These are phyloP conservation scores for Cheirogaleus major DNA, from an alignment of 2,797 vertebrate species.

Conservation along the genomic window DNA sequence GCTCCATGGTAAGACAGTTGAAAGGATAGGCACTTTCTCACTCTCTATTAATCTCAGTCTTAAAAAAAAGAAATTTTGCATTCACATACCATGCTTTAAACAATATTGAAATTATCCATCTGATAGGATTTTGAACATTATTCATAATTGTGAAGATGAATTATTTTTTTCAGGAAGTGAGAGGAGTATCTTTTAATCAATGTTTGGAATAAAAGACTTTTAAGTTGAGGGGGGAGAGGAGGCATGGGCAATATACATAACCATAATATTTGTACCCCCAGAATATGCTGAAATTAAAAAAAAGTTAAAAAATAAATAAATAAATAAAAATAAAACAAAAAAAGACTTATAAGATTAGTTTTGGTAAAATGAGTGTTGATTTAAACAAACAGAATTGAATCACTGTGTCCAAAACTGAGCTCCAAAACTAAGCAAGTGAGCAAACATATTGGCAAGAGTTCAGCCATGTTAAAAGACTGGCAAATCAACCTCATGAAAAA, in stretches of 20 bases:
- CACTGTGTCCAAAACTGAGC: background rate
- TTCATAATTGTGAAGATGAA: background rate
- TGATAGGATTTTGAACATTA: background rate
- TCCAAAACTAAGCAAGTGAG: slow-evolving; percentile 22
- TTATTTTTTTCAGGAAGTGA: background rate
- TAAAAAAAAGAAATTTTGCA: background rate
- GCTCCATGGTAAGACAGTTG: background rate
- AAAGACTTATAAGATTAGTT: slow-evolving; percentile 12
- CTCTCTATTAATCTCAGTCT: background rate
- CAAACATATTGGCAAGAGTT: background rate
- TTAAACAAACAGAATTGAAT: background rate
- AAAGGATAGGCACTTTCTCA: background rate
- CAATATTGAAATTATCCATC: background rate
- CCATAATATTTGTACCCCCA: too few relatives aligned
- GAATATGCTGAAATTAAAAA: too few relatives aligned
- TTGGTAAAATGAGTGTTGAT: background rate
- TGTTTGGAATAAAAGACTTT: slow-evolving; percentile 14
- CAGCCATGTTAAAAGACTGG: slow-evolving; percentile 24
- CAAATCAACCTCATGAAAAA: slow-evolving; percentile 14
- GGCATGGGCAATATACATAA: too few relatives aligned
- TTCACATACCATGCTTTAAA: background rate
- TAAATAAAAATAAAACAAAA: too few relatives aligned
- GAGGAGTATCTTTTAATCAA: background rate
- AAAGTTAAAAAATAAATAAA: too few relatives aligned
- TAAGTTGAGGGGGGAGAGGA: background rate